These are phyloP conservation scores for Crambe crambe DNA, from an alignment of 37 sponge, comb jelly and placozoan species.

Conservation along the genomic window DNA sequence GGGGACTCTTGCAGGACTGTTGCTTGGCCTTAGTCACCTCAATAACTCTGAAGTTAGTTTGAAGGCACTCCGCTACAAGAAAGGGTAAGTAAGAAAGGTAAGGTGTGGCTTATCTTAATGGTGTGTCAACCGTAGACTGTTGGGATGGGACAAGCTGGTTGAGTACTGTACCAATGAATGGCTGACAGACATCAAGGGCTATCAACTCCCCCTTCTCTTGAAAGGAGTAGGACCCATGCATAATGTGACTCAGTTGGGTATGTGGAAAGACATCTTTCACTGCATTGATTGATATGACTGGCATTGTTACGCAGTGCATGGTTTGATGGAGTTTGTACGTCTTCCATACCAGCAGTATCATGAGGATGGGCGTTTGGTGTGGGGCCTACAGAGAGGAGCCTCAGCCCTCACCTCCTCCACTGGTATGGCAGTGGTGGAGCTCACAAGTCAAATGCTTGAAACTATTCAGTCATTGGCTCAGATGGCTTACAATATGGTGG, in stretches of 20 bases:
- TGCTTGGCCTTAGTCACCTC: slow-evolving; percentile 85
- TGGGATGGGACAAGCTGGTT: slow-evolving; percentile 81
- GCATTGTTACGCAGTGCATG: slow-evolving; percentile 55
- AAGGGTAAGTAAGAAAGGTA: slow-evolving; percentile 57
- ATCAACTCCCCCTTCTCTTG: slow-evolving; percentile 83
- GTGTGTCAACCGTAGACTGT: slow-evolving; percentile 31
- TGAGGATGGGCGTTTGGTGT: slow-evolving; percentile 91
- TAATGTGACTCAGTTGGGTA: slow-evolving; percentile 87
- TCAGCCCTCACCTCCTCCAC: slow-evolving; percentile 86
- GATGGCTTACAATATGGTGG: slow-evolving; percentile 79
- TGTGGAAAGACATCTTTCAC: slow-evolving; percentile 4
- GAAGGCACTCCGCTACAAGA: slow-evolving; percentile 71
- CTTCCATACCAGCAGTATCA: slow-evolving; percentile 96
- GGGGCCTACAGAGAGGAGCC: slow-evolving; percentile 94
- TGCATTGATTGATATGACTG: background rate
- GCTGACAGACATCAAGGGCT: slow-evolving; percentile 70
- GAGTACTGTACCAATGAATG: slow-evolving; percentile 70
- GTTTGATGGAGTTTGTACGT: slow-evolving; percentile 86
- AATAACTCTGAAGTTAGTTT: slow-evolving; percentile 86
- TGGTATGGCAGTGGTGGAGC: slow-evolving; percentile 86
- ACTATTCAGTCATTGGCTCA: slow-evolving; percentile 75
- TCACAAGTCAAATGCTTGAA: slow-evolving; percentile 71
- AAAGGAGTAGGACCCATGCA: slow-evolving; percentile 95
- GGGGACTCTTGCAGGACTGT: slow-evolving; percentile 83
- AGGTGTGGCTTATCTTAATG: background rate